phyloP scores from a whole-genome alignment of 1,140 invertebrate genomes.

The Drosophila ohnishii region DNA sequence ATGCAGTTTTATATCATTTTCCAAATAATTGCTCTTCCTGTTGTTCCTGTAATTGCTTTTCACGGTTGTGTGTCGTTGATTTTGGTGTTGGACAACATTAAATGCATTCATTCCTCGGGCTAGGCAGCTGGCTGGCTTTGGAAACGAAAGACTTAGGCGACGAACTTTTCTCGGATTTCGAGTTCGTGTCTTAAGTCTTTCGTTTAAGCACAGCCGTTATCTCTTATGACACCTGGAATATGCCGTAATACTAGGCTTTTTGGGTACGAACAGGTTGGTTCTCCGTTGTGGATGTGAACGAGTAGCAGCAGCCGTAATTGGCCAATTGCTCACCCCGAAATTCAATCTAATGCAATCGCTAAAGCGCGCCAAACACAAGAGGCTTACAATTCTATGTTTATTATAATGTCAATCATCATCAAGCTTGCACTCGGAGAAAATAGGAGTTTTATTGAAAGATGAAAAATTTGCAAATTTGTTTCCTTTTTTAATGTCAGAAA shows the following conservation, averaged over 20 bases:
- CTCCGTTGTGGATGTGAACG: conserved; percentile 4
- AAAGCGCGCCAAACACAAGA: conserved; percentile 3
- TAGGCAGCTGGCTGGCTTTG: conserved; percentile 14
- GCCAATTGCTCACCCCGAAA: conserved; percentile 16
- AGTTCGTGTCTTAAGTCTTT: conserved; percentile 65
- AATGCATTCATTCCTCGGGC: conserved; percentile 12
- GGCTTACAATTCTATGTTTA: conserved; percentile 1
- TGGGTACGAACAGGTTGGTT: conserved; percentile 23
- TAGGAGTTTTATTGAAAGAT: too few relatives aligned
- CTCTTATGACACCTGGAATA: conserved; percentile 45
- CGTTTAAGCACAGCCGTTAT: conserved; percentile 11
- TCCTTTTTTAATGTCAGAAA: neutral
- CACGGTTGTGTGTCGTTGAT: conserved; percentile 13
- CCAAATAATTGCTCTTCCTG: conserved; percentile 26
- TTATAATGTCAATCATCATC: conserved; percentile 10
- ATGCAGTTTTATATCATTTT: conserved; percentile 35
- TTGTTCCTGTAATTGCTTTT: conserved; percentile 35
- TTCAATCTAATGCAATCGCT: conserved; percentile 1
- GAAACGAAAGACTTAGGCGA: conserved; percentile 30
- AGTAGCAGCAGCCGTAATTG: conserved; percentile 13
- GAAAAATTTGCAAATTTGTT: too few relatives aligned
- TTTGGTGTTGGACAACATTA: conserved; percentile 33
- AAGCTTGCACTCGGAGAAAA: neutral
- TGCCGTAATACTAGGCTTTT: conserved; percentile 33
- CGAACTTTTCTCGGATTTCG: conserved; percentile 33